A percentile compares a stretch with the other conserved stretches of the same genome.
These are phyloP conservation scores for Pristis pectinata DNA, from an alignment of 2,797 vertebrate species.

Conservation along the genomic window DNA sequence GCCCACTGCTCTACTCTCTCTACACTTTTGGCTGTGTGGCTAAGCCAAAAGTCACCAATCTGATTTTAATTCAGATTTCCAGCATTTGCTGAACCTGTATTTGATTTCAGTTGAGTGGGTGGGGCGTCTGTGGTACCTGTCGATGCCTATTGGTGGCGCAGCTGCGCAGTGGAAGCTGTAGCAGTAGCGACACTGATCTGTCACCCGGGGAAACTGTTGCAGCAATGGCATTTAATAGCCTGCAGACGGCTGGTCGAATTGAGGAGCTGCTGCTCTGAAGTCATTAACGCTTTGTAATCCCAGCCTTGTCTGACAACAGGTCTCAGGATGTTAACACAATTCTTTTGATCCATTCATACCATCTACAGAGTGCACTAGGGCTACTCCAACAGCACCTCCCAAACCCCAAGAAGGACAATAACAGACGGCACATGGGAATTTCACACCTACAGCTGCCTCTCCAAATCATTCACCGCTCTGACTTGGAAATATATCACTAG, in stretches of 20 bases:
- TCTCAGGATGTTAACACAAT: neutral
- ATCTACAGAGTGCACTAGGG: neutral
- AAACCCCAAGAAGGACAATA: no score
- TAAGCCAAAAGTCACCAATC: no score
- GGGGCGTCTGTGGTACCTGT: neutral
- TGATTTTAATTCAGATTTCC: no score
- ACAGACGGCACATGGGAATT: no score
- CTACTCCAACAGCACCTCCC: no score
- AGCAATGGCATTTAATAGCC: no score
- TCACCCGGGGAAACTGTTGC: neutral
- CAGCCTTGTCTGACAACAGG: neutral
- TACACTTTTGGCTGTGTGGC: no score
- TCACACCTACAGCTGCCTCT: no score
- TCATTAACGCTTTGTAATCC: neutral
- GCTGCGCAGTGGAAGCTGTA: neutral
- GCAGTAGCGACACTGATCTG: neutral
- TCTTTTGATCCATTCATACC: neutral
- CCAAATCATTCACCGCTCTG: no score
- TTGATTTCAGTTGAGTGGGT: neutral
- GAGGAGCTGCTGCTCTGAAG: neutral
- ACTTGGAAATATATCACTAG: no score
- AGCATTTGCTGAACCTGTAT: no score
- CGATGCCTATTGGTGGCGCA: neutral
- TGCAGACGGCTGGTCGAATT: neutral
- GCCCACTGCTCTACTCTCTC: no score